Conservation (phyloP, 2,113 vertebrate genomes). For the Dolichotis patagonum region DNA sequence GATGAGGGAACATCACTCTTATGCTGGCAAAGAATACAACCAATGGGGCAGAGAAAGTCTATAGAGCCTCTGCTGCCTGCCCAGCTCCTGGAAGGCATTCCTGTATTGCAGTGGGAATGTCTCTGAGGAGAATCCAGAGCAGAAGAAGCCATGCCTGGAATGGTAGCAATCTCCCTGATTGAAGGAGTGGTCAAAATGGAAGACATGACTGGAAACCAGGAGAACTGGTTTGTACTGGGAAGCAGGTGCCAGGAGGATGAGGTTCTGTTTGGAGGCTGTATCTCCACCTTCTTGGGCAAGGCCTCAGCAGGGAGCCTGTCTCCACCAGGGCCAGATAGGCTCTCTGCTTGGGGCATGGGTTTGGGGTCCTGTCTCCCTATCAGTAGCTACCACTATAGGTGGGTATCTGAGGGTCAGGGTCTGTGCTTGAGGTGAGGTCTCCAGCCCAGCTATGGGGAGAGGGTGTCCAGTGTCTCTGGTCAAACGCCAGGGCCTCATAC, state of each 20-base stretch:
- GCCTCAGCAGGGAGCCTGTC: not conserved
- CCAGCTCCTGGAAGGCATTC: not conserved
- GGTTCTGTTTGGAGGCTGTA: not conserved
- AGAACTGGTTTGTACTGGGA: not conserved
- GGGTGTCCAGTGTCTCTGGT: fast-evolving
- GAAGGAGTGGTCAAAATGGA: not conserved
- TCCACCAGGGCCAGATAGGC: fast-evolving
- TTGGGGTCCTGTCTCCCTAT: too few relatives aligned
- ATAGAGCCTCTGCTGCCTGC: not conserved
- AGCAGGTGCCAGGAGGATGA: fast-evolving
- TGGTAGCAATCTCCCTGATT: not conserved
- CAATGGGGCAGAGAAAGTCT: not conserved
- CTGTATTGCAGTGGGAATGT: not conserved
- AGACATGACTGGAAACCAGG: not conserved
- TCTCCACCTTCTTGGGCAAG: not conserved
- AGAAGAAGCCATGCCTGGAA: too few relatives aligned
- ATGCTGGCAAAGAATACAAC: not conserved
- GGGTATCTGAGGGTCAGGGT: not conserved
- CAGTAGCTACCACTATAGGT: not conserved
- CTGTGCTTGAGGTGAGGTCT: not conserved
- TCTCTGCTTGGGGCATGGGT: not conserved
- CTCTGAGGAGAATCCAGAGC: not conserved
- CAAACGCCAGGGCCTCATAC: slow-evolving; percentile 74
- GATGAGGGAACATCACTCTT: not conserved
- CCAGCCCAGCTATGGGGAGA: not conserved